phyloP scores from a whole-genome alignment of 2,797 vertebrate genomes.

The Odontamblyopus lacepedii region DNA sequence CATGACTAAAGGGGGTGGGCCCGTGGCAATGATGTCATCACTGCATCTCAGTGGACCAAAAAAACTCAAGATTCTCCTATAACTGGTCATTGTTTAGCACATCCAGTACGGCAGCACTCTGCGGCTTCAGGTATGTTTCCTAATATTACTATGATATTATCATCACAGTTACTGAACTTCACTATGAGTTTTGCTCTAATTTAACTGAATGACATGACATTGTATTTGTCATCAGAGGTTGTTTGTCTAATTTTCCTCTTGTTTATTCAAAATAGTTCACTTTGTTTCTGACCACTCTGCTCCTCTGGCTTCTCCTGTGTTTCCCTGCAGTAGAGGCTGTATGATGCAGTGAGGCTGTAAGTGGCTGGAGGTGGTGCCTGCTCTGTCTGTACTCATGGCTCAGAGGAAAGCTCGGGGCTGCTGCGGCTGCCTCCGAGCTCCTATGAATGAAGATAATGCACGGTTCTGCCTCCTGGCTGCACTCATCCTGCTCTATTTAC shows the following conservation, averaged over 20 bases:
- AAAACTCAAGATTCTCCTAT: slow-evolving; percentile 44
- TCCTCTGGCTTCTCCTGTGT: background rate
- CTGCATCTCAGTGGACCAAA: slow-evolving; percentile 46
- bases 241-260: background rate
- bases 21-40: slow-evolving; percentile 67
- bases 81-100: slow-evolving; percentile 52
- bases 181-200: slow-evolving; percentile 11
- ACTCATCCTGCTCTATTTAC: slow-evolving; percentile 80
- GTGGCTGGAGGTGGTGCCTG: slow-evolving; percentile 42
- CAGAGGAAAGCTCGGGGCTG: slow-evolving; percentile 70
- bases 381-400: slow-evolving; percentile 71
- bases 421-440: slow-evolving; percentile 75
- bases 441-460: slow-evolving; percentile 82
- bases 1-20: slow-evolving; percentile 37
- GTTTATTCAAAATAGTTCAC: background rate
- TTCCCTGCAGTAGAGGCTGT: slow-evolving; percentile 12
- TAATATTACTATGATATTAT: slow-evolving; percentile 2
- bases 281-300: background rate
- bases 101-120: slow-evolving; percentile 28
- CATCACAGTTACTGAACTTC: background rate
- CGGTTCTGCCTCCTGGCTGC: slow-evolving; percentile 81
- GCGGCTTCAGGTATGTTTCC: slow-evolving; percentile 40
- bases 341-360: slow-evolving; percentile 29
- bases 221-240: background rate
- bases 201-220: slow-evolving; percentile 5